A percentile compares a stretch with the other conserved stretches of the same genome.
Evolutionary conservation across 2,888 invertebrate species (phyloP).

Genomic region (Melikaiella ostensackeni): DNA sequence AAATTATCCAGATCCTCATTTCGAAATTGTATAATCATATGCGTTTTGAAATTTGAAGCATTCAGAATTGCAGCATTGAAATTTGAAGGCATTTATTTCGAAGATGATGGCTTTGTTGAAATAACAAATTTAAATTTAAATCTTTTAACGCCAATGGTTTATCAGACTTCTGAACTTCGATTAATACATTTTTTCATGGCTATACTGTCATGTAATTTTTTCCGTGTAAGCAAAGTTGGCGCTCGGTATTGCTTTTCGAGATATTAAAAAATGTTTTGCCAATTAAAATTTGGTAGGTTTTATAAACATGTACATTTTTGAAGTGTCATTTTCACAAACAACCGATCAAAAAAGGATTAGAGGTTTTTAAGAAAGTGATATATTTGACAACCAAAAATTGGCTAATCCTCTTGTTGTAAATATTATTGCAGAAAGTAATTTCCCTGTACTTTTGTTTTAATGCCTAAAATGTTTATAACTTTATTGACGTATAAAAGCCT

Average conservation of each 20-base stretch:
- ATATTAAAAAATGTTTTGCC: not conserved
- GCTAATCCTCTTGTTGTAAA: not conserved
- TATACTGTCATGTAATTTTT: not conserved
- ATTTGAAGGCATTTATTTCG: too few species aligned
- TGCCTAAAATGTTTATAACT: too few species aligned
- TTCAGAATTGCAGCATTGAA: too few species aligned
- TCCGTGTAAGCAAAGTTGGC: not conserved
- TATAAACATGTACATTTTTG: too few species aligned
- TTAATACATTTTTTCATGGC: not conserved
- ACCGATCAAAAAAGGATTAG: not conserved
- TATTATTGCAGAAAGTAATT: not conserved
- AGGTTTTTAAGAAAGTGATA: not conserved
- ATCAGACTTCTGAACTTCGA: not conserved
- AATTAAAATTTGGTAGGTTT: too few species aligned
- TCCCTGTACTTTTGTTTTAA: not conserved
- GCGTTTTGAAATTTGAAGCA: too few species aligned
- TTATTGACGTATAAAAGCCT: not conserved
- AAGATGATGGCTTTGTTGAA: too few species aligned
- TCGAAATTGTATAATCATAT: too few species aligned
- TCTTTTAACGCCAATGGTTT: not conserved
- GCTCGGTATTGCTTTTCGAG: not conserved
- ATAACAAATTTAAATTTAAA: too few species aligned
- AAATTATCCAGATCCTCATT: too few species aligned
- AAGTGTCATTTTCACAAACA: not conserved
- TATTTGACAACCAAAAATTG: not conserved